These are phyloP conservation scores for Notechis scutatus DNA, from an alignment of 2,113 vertebrate species.

Conservation along the genomic window DNA sequence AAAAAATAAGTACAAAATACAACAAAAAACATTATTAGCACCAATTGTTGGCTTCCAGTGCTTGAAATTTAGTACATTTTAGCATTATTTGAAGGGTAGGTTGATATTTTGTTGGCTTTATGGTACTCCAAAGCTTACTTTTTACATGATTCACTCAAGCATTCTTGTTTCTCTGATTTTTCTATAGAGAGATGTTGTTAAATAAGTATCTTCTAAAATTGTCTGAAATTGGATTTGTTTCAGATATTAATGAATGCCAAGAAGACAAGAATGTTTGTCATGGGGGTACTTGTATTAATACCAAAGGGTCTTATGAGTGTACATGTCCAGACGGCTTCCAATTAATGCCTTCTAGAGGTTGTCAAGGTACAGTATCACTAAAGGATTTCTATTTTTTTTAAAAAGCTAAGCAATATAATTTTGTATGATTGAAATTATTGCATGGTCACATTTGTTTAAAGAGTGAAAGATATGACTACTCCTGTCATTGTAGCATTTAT, in stretches of 20 bases:
- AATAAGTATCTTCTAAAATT: not conserved
- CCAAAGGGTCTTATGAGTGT: conserved; percentile 87
- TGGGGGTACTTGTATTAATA: conserved; percentile 85
- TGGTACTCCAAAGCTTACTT: not conserved
- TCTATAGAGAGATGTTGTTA: not conserved
- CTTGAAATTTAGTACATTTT: not conserved
- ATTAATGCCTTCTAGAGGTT: conserved; percentile 75
- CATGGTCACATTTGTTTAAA: not conserved
- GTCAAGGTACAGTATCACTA: conserved; percentile 76
- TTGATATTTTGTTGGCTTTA: not conserved
- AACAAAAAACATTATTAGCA: not conserved
- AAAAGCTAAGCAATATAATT: not conserved
- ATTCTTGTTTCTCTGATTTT: not conserved
- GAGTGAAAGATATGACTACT: not conserved
- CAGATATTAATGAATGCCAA: conserved; percentile 92
- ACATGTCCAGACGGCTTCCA: conserved; percentile 84
- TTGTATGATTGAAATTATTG: not conserved
- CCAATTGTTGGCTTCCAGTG: not conserved
- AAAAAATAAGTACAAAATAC: too few species aligned
- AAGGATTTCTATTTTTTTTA: not conserved
- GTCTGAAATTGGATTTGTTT: conserved; percentile 46
- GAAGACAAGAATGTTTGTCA: conserved; percentile 75
- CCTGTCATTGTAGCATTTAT: not conserved
- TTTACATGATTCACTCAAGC: not conserved
- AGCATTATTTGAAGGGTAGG: not conserved